phyloP scores from a whole-genome alignment of 1,140 invertebrate species.

The Vanessa atalanta region DNA sequence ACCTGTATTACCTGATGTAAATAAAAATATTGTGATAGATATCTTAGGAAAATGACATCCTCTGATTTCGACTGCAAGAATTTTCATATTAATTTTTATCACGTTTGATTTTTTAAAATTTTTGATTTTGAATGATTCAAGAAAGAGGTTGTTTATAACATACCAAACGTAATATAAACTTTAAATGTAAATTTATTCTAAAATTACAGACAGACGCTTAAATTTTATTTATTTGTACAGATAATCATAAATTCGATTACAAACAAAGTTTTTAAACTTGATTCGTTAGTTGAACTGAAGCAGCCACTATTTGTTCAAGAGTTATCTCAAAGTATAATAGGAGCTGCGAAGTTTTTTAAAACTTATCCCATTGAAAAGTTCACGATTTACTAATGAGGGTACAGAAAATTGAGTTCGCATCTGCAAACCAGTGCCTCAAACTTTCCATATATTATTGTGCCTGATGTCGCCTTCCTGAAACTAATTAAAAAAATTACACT shows the following conservation, averaged over 20 bases:
- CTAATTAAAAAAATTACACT: not conserved
- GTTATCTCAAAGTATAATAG: conserved; percentile 65
- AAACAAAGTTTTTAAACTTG: conserved; percentile 48
- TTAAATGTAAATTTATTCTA: no score
- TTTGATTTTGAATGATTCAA: no score
- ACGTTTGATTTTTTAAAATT: no score
- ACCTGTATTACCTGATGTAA: no score
- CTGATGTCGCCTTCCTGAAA: not conserved
- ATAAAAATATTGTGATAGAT: no score
- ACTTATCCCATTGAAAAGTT: conserved; percentile 43
- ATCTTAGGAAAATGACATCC: no score
- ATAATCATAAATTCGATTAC: not conserved
- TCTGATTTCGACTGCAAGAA: no score
- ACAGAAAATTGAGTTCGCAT: conserved; percentile 32
- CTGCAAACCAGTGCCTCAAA: conserved; percentile 10
- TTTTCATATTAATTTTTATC: no score
- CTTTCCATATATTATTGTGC: not conserved
- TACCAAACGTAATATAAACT: no score
- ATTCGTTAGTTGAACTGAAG: conserved; percentile 58
- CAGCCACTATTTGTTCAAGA: conserved; percentile 59
- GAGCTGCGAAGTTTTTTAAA: conserved; percentile 47
- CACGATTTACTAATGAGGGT: conserved; percentile 51
- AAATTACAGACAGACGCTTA: no score
- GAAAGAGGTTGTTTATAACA: no score
- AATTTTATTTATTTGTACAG: no score